A percentile compares a stretch with the other conserved stretches of the same genome.
phyloP scores from a whole-genome alignment of 2,113 vertebrate genomes.

The Melospiza melodia region DNA sequence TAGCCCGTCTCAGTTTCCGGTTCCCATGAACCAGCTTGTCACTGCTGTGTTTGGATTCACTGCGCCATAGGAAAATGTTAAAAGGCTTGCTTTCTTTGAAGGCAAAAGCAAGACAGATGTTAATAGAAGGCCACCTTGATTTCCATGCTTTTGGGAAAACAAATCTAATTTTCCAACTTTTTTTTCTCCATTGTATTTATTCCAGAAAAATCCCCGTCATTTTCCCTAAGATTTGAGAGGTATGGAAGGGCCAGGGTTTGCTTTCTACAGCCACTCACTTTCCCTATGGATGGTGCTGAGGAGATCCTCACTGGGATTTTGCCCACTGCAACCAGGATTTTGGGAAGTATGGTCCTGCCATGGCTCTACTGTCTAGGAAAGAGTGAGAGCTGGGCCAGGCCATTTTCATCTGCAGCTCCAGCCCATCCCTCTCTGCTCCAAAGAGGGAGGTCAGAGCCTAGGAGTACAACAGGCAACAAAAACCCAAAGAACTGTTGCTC shows the following conservation, averaged over 20 bases:
- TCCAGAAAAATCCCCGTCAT: not conserved
- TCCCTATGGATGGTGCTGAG: not conserved
- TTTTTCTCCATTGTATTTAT: not conserved
- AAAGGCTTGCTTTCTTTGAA: not conserved
- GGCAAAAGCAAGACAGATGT: not conserved
- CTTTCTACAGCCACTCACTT: not conserved
- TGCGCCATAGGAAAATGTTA: not conserved
- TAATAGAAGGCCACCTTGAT: not conserved
- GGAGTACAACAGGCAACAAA: not conserved
- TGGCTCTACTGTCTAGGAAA: fast-evolving
- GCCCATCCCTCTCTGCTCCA: not conserved
- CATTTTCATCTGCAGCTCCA: fast-evolving
- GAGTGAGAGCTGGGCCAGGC: not conserved
- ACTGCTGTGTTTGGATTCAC: constrained; percentile 36
- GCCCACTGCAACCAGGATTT: not conserved
- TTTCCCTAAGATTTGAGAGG: not conserved
- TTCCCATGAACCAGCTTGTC: constrained; percentile 52
- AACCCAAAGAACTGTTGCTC: not conserved
- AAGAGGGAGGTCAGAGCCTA: not conserved
- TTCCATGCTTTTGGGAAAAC: not conserved
- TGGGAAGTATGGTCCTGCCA: fast-evolving
- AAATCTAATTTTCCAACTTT: not conserved
- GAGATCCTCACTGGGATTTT: not conserved
- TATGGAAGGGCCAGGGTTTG: not conserved
- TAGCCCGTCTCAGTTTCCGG: constrained; percentile 31